Conservation (phyloP, 1,140 invertebrate species). For the Drosophila eugracilis region DNA sequence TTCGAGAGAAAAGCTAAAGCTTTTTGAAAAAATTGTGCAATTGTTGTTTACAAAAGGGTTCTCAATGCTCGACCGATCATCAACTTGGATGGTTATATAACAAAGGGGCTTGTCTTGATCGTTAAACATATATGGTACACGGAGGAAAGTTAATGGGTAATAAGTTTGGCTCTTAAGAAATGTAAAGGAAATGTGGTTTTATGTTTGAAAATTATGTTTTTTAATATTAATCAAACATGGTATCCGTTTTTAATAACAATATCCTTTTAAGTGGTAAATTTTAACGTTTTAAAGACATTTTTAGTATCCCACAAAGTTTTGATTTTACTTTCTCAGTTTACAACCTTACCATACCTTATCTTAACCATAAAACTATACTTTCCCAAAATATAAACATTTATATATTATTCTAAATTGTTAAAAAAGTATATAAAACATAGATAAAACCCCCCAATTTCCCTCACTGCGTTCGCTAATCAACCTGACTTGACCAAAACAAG, state of each 20-base stretch:
- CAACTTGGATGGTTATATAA: constrained; percentile 32
- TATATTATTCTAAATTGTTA: too few relatives aligned
- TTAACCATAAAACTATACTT: too few relatives aligned
- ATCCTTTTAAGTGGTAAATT: neutral
- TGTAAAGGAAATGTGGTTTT: neutral
- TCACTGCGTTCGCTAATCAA: constrained; percentile 24
- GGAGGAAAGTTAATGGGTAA: neutral
- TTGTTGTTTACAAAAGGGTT: constrained; percentile 43
- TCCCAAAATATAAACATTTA: too few relatives aligned
- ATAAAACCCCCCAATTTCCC: neutral
- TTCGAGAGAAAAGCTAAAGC: constrained; percentile 13
- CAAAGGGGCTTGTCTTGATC: constrained; percentile 19
- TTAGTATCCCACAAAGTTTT: neutral
- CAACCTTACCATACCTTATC: too few relatives aligned
- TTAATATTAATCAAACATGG: too few relatives aligned
- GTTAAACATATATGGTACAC: neutral
- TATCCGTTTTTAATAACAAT: too few relatives aligned
- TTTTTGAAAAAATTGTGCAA: constrained; percentile 43
- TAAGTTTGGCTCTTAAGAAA: too few relatives aligned
- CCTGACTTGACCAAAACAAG: constrained; percentile 34
- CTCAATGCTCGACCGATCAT: constrained; percentile 25
- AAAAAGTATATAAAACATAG: neutral
- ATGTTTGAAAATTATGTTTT: neutral
- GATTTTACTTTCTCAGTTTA: too few relatives aligned
- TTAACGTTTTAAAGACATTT: neutral